Base-by-base conservation (phyloP, 2,888 invertebrate genomes). In the Amblyteles armatorius region DNA sequence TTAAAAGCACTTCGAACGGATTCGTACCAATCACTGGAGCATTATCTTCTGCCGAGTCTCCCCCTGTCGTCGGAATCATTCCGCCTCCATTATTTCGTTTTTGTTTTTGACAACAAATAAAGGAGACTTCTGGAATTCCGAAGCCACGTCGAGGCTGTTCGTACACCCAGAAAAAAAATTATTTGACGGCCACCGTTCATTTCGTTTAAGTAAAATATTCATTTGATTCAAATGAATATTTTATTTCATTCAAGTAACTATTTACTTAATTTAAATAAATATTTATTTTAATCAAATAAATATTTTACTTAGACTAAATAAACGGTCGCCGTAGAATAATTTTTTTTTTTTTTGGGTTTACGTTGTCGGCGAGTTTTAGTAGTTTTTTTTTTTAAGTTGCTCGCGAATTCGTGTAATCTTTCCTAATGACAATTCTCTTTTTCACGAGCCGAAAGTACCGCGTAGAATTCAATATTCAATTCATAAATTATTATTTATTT, bases 1-100 rank as follows among this genome's bases (percentile, higher is more conserved):
- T 55, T 44, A 73, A 73, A 48, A 68, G 80, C 72, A 73, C 57
- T 57, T 22, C 36, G 40, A 52, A 57, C 29, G n/a, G 29, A 74
- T 63, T 48, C 48, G 63, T 29, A 63, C 48, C 19, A 48, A 57
- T 63, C 44, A 29, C 22, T 16, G 40, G 29, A 16, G 16, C 63
- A 36, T 60, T 48, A 48, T 63, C 48, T 33, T 52, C 36, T 55
- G 16, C 33, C 7, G 7, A 9, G 44, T 57, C 40, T 13, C 4
- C 13, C 19, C 16, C 44, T 13, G 5, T 44, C 48, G 48, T 68
- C 26, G 5, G 16, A 13, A 7, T 26, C 22, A 7, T 48, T 36
- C 19, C 9, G 36, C 19, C 1, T 26, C 19, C 9, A 19, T 11
- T 19, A 5, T 55, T 40, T 11, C 11, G 19, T 22, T 57, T 57